A percentile compares a stretch with the other conserved stretches of the same genome.
phyloP scores from a whole-genome alignment of 2,113 vertebrate species.

The Platysteira castanea region DNA sequence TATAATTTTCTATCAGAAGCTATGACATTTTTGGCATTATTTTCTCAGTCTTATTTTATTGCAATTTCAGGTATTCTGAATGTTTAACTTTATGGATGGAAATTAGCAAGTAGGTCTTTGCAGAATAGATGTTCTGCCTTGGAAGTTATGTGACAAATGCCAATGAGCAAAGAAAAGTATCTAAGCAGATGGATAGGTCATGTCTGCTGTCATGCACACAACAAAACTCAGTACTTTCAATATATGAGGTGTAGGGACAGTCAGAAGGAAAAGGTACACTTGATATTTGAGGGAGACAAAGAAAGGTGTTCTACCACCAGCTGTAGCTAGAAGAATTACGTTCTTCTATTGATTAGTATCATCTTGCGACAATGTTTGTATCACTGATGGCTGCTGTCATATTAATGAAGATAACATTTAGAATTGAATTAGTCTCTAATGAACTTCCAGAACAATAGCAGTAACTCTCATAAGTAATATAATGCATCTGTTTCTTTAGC shows the following conservation, averaged over 20 bases:
- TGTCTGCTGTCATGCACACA: background rate
- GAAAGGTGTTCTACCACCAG: background rate
- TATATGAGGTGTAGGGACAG: background rate
- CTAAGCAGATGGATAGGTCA: background rate
- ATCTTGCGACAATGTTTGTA: background rate
- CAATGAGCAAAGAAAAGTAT: background rate
- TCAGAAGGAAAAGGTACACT: background rate
- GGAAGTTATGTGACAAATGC: background rate
- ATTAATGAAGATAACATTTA: conserved; percentile 53
- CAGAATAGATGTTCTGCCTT: background rate
- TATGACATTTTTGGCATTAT: background rate
- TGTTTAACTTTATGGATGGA: background rate
- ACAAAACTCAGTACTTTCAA: background rate
- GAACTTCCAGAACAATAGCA: conserved; percentile 40
- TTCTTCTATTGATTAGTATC: background rate
- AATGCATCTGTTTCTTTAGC: conserved; percentile 17
- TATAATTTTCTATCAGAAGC: background rate
- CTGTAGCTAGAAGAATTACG: background rate
- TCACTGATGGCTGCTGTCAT: background rate
- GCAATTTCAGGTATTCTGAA: background rate
- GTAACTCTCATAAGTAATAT: background rate
- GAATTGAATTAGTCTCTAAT: conserved; percentile 20
- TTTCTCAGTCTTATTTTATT: background rate
- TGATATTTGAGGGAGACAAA: background rate
- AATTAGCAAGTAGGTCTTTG: background rate